Percentiles rank a stretch among this genome's conserved stretches.
Conservation (phyloP, 2,113 vertebrate genomes). For the Lathamus discolor region DNA sequence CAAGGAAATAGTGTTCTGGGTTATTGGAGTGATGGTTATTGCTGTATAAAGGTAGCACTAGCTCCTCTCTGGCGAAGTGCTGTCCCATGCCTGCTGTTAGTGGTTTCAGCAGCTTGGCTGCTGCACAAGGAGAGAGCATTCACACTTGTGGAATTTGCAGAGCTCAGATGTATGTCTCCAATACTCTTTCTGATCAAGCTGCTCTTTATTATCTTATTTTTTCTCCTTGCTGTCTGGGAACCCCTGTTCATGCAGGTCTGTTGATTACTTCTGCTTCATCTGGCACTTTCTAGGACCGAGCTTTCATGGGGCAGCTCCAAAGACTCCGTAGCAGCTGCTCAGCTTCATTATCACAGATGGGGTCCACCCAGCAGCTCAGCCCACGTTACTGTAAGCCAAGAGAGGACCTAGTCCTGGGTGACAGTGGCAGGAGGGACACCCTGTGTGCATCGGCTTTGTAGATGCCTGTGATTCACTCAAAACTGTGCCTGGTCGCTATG, state of each 20-base stretch:
- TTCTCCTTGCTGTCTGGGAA: neutral
- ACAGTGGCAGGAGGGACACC: neutral
- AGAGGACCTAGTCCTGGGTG: neutral
- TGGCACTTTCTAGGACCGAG: neutral
- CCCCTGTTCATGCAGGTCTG: neutral
- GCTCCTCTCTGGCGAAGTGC: neutral
- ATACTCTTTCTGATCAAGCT: neutral
- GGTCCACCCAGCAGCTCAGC: neutral
- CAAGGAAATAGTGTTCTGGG: neutral
- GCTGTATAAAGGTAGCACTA: neutral
- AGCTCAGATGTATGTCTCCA: neutral
- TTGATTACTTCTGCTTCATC: constrained; percentile 3
- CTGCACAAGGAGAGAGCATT: neutral
- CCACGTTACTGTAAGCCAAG: accelerated
- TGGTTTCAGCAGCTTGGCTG: neutral
- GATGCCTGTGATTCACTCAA: neutral
- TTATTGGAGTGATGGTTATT: neutral
- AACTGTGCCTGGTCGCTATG: neutral
- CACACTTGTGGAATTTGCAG: neutral
- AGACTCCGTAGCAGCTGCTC: neutral
- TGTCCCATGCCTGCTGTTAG: neutral
- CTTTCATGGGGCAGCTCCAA: neutral
- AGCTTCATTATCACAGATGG: accelerated
- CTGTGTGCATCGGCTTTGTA: accelerated
- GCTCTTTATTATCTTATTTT: neutral